phyloP scores from a whole-genome alignment of 2,113 vertebrate genomes.

The Platichthys flesus region DNA sequence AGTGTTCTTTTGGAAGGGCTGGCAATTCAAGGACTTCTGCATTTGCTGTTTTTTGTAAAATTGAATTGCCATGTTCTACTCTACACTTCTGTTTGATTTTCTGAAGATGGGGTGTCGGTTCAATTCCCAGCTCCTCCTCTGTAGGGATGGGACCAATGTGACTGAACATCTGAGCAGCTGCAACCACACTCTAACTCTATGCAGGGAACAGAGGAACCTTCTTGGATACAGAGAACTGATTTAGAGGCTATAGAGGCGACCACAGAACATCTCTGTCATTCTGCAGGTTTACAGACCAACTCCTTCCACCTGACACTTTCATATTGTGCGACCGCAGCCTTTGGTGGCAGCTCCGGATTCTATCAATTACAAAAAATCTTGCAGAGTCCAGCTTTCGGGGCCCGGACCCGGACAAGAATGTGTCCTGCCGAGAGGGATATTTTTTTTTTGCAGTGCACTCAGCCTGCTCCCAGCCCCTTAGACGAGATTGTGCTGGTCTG shows the following conservation, averaged over 20 bases:
- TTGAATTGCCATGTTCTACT: neutral
- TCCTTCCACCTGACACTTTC: neutral
- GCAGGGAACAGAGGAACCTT: too few relatives aligned
- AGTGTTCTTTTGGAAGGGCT: too few relatives aligned
- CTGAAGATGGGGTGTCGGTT: too few relatives aligned
- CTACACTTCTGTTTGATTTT: neutral
- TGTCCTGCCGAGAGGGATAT: neutral
- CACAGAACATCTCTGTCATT: neutral
- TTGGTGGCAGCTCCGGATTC: neutral
- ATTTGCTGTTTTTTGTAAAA: too few relatives aligned
- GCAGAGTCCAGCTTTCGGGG: neutral
- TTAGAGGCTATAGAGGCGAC: too few relatives aligned
- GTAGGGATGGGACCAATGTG: too few relatives aligned
- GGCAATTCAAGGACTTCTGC: too few relatives aligned
- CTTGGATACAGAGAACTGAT: too few relatives aligned
- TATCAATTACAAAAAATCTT: slow-evolving; percentile 13
- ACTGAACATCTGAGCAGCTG: too few relatives aligned
- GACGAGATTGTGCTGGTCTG: slow-evolving; percentile 10
- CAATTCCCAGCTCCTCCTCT: too few relatives aligned
- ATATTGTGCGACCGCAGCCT: neutral
- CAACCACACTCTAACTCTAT: too few relatives aligned
- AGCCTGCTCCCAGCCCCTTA: slow-evolving; percentile 9
- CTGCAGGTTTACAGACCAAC: too few relatives aligned
- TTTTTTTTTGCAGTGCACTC: slow-evolving; percentile 25
- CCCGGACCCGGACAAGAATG: neutral